Base-by-base conservation (phyloP, 1,140 invertebrate species). In the Pseudomyrmex cubaensis region DNA sequence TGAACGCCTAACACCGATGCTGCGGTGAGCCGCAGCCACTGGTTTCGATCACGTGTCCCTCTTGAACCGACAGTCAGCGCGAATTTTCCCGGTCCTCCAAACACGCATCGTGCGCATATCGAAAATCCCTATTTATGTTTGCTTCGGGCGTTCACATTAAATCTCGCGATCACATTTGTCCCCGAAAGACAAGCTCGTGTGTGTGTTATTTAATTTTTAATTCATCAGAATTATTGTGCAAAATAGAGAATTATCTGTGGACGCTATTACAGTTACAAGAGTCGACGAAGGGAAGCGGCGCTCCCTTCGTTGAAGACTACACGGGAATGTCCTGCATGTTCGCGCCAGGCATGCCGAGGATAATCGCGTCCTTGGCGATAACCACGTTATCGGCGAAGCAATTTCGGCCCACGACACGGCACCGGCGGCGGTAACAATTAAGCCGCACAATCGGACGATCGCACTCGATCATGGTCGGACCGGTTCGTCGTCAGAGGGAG, bases 361-460 rank as follows among this genome's bases (percentile, higher is more conserved):
- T 89, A 88, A 86, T 90, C 86, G 84, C 61, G 54, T 85, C 78
- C 70, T 82, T 57, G 61, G 56, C 57, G 77, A 89, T 89, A 90
- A 90, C 84, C 56, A 76, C 59, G 74, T 89, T 85, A 90, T 90
- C 89, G 83, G 70, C 73, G 57, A 76, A 83, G 64, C 87, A 74
- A 90, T 90, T 90, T 90, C 63, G 82, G 57, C 22, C 54, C 74
- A 62, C 63, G 52, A 66, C 57, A 67, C 59, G 35, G 54, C 75
- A 25, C 44, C 22, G 25, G 62, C 76, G 85, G 84, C 73, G 59
- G 84, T 87, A 87, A 88, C 86, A 92, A 92, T 93, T 90, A 91
- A 91, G 66, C 83, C 82, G 54, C 70, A 88, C 83, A 88, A 92
- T 92, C 85, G 70, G 83, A 61, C 86, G 74, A 84, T 89, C 87